phyloP scores from a whole-genome alignment of 2,113 vertebrate genomes.

The Heterochromis multidens region DNA sequence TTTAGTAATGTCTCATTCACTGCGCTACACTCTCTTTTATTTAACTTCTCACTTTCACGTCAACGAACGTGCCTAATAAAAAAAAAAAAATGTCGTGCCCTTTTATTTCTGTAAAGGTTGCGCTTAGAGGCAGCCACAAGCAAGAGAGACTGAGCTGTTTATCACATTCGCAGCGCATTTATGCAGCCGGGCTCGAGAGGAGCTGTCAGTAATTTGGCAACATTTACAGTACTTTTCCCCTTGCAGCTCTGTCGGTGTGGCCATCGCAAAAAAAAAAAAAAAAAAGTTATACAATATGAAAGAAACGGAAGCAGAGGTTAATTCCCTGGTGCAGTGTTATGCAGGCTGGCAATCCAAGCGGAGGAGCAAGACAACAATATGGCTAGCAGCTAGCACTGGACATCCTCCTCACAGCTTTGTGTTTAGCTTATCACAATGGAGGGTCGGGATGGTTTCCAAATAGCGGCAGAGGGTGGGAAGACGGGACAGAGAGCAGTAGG shows the following conservation, averaged over 20 bases:
- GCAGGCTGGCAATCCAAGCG: conserved; percentile 45
- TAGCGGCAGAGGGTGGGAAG: conserved; percentile 35
- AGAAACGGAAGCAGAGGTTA: conserved; percentile 38
- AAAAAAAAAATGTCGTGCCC: conserved; percentile 42
- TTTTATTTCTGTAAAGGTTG: conserved; percentile 57
- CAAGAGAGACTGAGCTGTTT: conserved; percentile 33
- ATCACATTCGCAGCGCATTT: conserved; percentile 26
- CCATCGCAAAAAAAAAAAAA: not conserved
- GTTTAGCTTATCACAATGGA: conserved; percentile 61
- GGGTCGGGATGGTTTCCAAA: conserved; percentile 56
- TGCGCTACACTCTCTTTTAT: conserved; percentile 44
- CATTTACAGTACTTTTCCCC: conserved; percentile 7
- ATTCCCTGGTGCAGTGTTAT: conserved; percentile 42
- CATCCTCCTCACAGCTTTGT: conserved; percentile 45
- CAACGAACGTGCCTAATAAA: conserved; percentile 39
- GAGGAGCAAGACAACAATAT: conserved; percentile 45
- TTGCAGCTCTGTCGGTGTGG: not conserved
- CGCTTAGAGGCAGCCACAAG: conserved; percentile 28
- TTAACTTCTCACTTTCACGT: conserved; percentile 39
- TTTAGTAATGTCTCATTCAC: conserved; percentile 50
- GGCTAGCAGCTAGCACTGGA: conserved; percentile 46
- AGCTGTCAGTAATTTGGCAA: conserved; percentile 55
- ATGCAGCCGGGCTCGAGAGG: conserved; percentile 11
- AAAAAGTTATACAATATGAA: conserved; percentile 22
- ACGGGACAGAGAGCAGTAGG: not conserved